Evolutionary conservation across 2,113 vertebrate species (phyloP).

Genomic region (Saccopteryx leptura): DNA sequence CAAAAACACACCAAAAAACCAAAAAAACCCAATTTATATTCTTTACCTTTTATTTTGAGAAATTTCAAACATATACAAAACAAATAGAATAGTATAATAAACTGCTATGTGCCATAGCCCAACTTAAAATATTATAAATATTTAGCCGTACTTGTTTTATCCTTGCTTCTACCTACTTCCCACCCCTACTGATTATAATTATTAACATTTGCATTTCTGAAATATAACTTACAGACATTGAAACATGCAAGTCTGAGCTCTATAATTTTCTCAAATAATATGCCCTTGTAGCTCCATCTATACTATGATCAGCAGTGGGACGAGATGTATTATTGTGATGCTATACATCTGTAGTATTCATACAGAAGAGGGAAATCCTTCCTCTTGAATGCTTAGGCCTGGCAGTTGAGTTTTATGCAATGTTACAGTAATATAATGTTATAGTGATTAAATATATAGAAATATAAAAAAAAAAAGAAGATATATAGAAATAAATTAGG

Average conservation of each 20-base stretch:
- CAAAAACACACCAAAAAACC: too few species aligned
- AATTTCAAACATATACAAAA: conserved; percentile 16
- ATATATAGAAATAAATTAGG: too few species aligned
- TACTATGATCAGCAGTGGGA: not conserved
- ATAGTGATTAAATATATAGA: too few species aligned
- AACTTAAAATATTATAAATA: not conserved
- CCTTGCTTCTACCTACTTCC: not conserved
- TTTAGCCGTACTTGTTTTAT: not conserved
- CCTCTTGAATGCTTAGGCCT: not conserved
- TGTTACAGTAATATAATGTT: too few species aligned
- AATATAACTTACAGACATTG: not conserved
- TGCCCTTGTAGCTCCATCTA: not conserved
- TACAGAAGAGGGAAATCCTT: not conserved
- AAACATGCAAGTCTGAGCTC: not conserved
- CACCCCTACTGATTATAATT: not conserved
- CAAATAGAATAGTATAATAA: conserved; percentile 25
- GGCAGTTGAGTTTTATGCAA: not conserved
- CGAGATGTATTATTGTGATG: not conserved
- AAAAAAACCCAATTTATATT: too few species aligned
- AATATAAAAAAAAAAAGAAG: too few species aligned
- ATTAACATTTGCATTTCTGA: not conserved
- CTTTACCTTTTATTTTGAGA: not conserved
- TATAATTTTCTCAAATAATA: conserved; percentile 24
- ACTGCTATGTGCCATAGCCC: not conserved
- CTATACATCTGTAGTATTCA: not conserved